A percentile compares a stretch with the other conserved stretches of the same genome.
Evolutionary conservation across 2,888 invertebrate species (phyloP).

Genomic region (Dilophus febrilis): DNA sequence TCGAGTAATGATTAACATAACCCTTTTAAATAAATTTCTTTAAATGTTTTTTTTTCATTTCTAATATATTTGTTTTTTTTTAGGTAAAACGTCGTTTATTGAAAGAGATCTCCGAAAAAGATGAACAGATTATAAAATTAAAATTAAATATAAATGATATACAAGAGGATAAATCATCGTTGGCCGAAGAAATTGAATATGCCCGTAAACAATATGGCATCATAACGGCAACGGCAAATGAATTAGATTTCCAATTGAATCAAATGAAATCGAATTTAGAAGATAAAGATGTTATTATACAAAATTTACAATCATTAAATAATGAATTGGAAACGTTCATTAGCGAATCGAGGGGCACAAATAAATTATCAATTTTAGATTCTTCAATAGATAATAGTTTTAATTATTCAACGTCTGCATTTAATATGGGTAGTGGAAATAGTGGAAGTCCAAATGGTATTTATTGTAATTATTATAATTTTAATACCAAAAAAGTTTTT

Average conservation of each 20-base stretch:
- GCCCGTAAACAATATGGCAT: not conserved
- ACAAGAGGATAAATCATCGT: constrained; percentile 14
- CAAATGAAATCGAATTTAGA: constrained; percentile 11
- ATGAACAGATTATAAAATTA: constrained; percentile 16
- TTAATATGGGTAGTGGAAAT: not conserved
- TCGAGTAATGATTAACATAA: not conserved
- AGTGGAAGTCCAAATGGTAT: not conserved
- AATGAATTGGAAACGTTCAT: constrained; percentile 22
- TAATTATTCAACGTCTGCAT: not conserved
- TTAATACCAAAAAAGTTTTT: not conserved
- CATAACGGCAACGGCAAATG: constrained; percentile 11
- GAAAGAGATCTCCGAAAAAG: constrained; percentile 20
- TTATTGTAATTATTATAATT: too few relatives aligned
- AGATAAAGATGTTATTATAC: constrained; percentile 14
- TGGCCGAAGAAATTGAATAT: constrained; percentile 17
- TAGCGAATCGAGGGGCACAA: constrained; percentile 17
- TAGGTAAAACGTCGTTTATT: constrained; percentile 21
- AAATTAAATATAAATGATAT: constrained; percentile 16
- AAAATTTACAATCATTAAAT: constrained; percentile 17
- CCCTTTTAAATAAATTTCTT: not conserved
- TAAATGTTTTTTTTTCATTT: constrained; percentile 7
- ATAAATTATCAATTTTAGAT: not conserved
- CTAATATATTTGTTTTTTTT: too few relatives aligned
- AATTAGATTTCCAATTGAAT: constrained; percentile 14
- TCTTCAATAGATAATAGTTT: not conserved